Percentiles rank a stretch among this genome's conserved stretches.
phyloP scores from a whole-genome alignment of 2,888 invertebrate genomes.

The Plebejus anna region DNA sequence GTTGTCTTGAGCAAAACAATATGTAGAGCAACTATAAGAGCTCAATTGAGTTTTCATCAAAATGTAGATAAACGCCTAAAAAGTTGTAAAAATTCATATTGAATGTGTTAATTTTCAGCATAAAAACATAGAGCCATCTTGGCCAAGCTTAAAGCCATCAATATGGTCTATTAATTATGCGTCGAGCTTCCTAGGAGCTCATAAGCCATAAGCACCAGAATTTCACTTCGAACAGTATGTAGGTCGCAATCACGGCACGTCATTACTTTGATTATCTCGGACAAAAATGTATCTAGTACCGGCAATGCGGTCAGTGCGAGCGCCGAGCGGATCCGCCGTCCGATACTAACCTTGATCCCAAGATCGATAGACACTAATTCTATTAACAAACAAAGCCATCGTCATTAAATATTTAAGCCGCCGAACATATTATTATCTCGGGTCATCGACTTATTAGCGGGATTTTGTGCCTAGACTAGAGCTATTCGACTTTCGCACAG shows the following conservation, averaged over 20 bases:
- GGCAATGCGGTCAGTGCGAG: slow-evolving; percentile 32
- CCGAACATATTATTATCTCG: background rate
- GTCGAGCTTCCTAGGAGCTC: slow-evolving; percentile 33
- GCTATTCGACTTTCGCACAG: background rate
- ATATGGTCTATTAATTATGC: slow-evolving; percentile 54
- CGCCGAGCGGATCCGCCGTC: slow-evolving; percentile 23
- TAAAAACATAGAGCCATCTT: background rate
- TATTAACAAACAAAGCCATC: slow-evolving; percentile 6
- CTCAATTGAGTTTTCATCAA: background rate
- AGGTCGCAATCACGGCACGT: slow-evolving; percentile 56
- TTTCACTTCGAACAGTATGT: slow-evolving; percentile 59
- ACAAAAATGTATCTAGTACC: slow-evolving; percentile 44
- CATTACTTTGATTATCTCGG: slow-evolving; percentile 55
- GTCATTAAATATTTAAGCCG: slow-evolving; percentile 24
- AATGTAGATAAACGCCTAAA: background rate
- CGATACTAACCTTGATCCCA: slow-evolving; percentile 32
- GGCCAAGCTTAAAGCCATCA: slow-evolving; percentile 33
- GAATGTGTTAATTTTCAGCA: background rate
- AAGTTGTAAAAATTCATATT: background rate
- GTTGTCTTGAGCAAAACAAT: too few species aligned
- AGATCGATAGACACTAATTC: slow-evolving; percentile 27
- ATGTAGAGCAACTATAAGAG: too few species aligned
- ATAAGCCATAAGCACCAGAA: slow-evolving; percentile 52
- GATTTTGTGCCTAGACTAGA: background rate
- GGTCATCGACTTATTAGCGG: background rate